Percentiles rank a stretch among this genome's conserved stretches.
These are phyloP conservation scores for Muscicapa adusta DNA, from an alignment of 2,113 vertebrate species.

Conservation along the genomic window DNA sequence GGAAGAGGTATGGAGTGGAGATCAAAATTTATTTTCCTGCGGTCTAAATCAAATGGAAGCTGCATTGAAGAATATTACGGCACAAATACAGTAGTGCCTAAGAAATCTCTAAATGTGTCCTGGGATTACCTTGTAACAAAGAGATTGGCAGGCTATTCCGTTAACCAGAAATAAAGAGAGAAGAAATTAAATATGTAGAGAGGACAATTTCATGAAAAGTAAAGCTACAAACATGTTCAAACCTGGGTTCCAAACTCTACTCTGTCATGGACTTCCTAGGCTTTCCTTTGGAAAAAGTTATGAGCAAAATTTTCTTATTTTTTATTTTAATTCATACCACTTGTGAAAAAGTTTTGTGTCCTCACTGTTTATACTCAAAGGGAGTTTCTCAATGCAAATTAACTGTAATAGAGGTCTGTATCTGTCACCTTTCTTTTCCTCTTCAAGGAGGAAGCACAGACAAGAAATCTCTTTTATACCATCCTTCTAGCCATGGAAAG, in stretches of 20 bases:
- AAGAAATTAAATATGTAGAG: neutral
- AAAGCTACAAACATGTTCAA: neutral
- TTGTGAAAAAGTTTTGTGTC: neutral
- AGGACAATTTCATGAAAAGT: neutral
- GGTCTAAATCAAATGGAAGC: neutral
- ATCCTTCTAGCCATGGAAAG: neutral
- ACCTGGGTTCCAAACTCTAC: neutral
- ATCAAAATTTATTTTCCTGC: neutral
- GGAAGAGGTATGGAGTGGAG: neutral
- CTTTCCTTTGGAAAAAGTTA: neutral
- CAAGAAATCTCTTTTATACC: neutral
- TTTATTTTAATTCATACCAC: neutral
- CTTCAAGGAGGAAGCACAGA: neutral
- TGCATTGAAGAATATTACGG: neutral
- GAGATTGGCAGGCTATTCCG: rapidly evolving
- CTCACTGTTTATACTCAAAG: neutral
- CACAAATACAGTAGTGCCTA: neutral
- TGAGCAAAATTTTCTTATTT: neutral
- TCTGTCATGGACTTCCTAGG: neutral
- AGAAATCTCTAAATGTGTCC: neutral
- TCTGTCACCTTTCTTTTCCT: neutral
- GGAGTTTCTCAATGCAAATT: neutral
- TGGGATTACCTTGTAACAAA: neutral
- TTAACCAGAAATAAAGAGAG: neutral
- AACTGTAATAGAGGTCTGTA: neutral